These are phyloP conservation scores for Chrysoperla carnea DNA, from an alignment of 1,140 invertebrate genomes.

Conservation along the genomic window DNA sequence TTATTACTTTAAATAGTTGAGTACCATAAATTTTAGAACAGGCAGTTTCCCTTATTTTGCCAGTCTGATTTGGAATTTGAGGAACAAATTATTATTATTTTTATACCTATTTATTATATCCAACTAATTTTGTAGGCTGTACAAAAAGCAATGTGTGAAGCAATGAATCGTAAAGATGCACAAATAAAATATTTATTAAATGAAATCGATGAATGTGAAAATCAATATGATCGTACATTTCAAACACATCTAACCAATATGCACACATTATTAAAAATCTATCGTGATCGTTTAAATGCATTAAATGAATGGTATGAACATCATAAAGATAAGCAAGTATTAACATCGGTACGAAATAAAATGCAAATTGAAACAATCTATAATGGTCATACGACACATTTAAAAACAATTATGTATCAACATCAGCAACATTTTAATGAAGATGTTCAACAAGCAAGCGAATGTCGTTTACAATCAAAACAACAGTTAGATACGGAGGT, in stretches of 20 bases:
- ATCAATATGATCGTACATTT: constrained; percentile 45
- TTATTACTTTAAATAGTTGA: too few relatives aligned
- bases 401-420: background rate
- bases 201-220: constrained; percentile 45
- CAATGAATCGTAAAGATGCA: constrained; percentile 42
- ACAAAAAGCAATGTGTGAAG: constrained; percentile 34
- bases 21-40: too few relatives aligned
- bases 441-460: background rate
- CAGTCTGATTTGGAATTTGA: too few relatives aligned
- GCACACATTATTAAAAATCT: constrained; percentile 18
- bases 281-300: background rate
- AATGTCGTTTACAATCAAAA: too few relatives aligned
- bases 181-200: constrained; percentile 39
- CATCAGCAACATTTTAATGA: background rate
- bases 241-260: constrained; percentile 49
- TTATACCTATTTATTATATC: too few relatives aligned
- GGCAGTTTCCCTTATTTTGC: too few relatives aligned
- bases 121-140: constrained; percentile 26
- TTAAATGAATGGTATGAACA: background rate
- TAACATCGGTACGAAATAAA: background rate
- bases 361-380: background rate
- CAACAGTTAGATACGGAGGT: too few relatives aligned
- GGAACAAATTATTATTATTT: too few relatives aligned
- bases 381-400: background rate
- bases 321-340: background rate